Percentiles rank a stretch among this genome's conserved stretches.
Evolutionary conservation across 2,797 vertebrate species (phyloP).

Genomic region (Gadopsis marmoratus): DNA sequence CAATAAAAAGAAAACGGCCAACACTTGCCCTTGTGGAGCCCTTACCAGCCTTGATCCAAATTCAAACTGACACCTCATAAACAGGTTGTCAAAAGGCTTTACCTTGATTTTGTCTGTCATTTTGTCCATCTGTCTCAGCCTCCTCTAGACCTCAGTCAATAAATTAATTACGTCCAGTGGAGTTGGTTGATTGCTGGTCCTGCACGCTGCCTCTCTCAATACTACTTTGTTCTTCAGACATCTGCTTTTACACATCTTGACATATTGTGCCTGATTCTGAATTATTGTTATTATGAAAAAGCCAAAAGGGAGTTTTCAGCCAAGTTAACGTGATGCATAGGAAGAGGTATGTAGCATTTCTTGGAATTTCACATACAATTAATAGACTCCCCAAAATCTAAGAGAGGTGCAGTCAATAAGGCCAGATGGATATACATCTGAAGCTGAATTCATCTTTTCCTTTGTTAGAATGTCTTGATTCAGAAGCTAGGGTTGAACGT

Average conservation of each 20-base stretch:
- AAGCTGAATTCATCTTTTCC: constrained; percentile 38
- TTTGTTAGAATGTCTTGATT: constrained; percentile 51
- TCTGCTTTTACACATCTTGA: constrained; percentile 33
- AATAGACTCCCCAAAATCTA: constrained; percentile 21
- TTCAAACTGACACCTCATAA: constrained; percentile 82
- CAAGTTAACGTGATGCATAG: constrained; percentile 1
- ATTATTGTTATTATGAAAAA: constrained; percentile 17
- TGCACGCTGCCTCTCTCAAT: constrained; percentile 4
- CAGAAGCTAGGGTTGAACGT: constrained; percentile 49
- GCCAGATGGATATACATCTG: constrained; percentile 45
- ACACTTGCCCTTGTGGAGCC: constrained; percentile 53
- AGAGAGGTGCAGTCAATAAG: constrained; percentile 48
- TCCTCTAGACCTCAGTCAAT: constrained; percentile 66
- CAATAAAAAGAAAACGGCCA: constrained; percentile 39
- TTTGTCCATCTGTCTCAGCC: constrained; percentile 70
- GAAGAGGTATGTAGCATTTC: background rate
- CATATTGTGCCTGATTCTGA: constrained; percentile 15
- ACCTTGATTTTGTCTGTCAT: constrained; percentile 80
- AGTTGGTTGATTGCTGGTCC: constrained; percentile 34
- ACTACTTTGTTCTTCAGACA: constrained; percentile 13
- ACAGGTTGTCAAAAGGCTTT: constrained; percentile 83
- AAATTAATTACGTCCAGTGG: constrained; percentile 76
- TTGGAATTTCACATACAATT: constrained; percentile 8
- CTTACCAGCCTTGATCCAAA: constrained; percentile 73
- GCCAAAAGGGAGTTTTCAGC: background rate